Evolutionary conservation across 2,888 invertebrate species (phyloP).

Genomic region (Blera fallax): DNA sequence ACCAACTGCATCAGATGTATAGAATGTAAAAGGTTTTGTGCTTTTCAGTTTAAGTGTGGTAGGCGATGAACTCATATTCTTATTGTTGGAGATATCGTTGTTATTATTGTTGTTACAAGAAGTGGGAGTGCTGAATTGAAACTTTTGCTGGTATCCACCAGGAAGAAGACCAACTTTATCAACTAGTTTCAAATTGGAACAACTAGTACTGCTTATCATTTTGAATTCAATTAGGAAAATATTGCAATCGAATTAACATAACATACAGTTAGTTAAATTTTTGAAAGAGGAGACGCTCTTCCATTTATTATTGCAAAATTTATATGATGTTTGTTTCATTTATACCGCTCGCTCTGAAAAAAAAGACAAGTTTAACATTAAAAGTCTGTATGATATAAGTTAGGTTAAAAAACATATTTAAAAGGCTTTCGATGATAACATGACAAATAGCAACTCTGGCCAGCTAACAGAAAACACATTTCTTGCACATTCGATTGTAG

Average conservation of each 20-base stretch:
- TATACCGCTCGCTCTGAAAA: not conserved
- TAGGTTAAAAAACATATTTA: too few relatives aligned
- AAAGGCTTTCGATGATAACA: too few relatives aligned
- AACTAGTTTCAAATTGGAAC: slow-evolving; percentile 30
- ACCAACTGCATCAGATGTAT: not conserved
- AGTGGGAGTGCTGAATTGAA: slow-evolving; percentile 1
- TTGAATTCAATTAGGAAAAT: not conserved
- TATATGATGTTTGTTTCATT: not conserved
- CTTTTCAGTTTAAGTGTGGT: not conserved
- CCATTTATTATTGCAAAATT: not conserved
- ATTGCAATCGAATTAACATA: not conserved
- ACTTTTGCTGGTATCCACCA: slow-evolving; percentile 30
- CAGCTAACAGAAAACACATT: too few relatives aligned
- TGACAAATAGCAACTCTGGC: too few relatives aligned
- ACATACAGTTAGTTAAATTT: not conserved
- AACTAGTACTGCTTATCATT: slow-evolving; percentile 59
- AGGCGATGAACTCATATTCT: not conserved
- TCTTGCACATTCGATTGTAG: too few relatives aligned
- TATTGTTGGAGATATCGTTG: slow-evolving; percentile 27
- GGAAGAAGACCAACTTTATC: slow-evolving; percentile 21
- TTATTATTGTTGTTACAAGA: slow-evolving; percentile 10
- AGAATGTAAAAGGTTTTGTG: slow-evolving; percentile 44
- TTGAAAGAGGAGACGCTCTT: not conserved
- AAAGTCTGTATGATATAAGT: too few relatives aligned
- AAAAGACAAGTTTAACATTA: not conserved